Base-by-base conservation (phyloP, 2,888 invertebrate genomes). In the Antheraea assamensis region DNA sequence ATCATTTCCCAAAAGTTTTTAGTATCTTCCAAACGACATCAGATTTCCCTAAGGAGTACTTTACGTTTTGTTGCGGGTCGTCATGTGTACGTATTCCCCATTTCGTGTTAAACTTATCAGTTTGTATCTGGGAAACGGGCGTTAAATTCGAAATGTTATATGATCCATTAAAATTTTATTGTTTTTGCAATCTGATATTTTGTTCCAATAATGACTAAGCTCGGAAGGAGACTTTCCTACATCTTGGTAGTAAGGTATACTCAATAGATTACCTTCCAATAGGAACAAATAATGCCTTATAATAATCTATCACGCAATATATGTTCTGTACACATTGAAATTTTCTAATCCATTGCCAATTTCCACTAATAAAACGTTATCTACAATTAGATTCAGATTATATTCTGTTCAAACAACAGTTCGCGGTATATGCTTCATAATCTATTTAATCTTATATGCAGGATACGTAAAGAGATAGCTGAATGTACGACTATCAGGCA, bases 1-100 rank as follows among this genome's bases (percentile, higher is more conserved):
- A 76, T 77, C 71, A 76, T 76, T 79, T 77, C 74, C 76, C 77
- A 79, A 78, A 82, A 81, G 76, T 82, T 82, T 80, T 72, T 82
- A 76, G 79, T 79, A 77, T 77, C 76, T 75, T 77, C 35, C 68
- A 73, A 72, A 75, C 52, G 75, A 73, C 76, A 79, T 76, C 76
- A 79, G 74, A 77, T 80, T 81, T 79, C 35, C 61, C 61, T 30
- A 27, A 64, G 27, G 61, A 64, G 61, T 30, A 64, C 61, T 64
- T 64, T 64, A 64, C 61, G 30, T 64, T 64, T 58, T 64, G 61
- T 30, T 64, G 30, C 61, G 61, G 61, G 30, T 17, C 61, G 61
- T 64, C 61, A 64, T 64, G 61, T 30, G 27, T 10, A 30, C 61
- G 17, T 64, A 17, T 17, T 64, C 61, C 30, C 61, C 30, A 64